These are phyloP conservation scores for Penaeus indicus DNA, from an alignment of 1,140 invertebrate species.

Conservation along the genomic window DNA sequence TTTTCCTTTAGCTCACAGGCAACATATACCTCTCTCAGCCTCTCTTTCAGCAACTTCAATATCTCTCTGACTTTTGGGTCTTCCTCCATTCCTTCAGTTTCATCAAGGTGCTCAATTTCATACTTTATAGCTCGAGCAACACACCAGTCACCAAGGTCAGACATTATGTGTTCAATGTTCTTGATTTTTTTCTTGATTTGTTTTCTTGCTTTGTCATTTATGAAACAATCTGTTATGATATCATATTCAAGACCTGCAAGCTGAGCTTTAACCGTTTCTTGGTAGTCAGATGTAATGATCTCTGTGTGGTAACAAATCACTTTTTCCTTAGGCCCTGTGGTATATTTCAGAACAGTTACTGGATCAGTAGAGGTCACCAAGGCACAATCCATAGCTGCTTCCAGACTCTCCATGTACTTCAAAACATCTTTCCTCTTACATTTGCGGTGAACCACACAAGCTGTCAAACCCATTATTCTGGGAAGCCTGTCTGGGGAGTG, in stretches of 20 bases:
- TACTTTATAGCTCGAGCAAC: slow-evolving; percentile 66
- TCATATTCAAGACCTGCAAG: slow-evolving; percentile 37
- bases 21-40: slow-evolving; percentile 45
- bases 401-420: slow-evolving; percentile 77
- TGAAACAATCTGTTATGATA: background rate
- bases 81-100: slow-evolving; percentile 48
- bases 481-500: slow-evolving; percentile 73
- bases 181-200: slow-evolving; percentile 73
- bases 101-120: slow-evolving; percentile 65
- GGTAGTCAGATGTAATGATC: slow-evolving; percentile 25
- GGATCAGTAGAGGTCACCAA: slow-evolving; percentile 80
- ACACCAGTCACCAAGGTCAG: slow-evolving; percentile 76
- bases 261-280: slow-evolving; percentile 20
- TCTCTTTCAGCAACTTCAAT: slow-evolving; percentile 54
- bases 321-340: slow-evolving; percentile 72
- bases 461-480: slow-evolving; percentile 85
- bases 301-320: slow-evolving; percentile 74
- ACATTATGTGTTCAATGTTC: slow-evolving; percentile 74
- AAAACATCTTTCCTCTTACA: slow-evolving; percentile 75
- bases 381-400: slow-evolving; percentile 79
- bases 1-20: slow-evolving; percentile 17
- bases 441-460: slow-evolving; percentile 84
- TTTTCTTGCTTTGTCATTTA: slow-evolving; percentile 46
- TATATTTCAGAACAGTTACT: slow-evolving; percentile 71
- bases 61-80: slow-evolving; percentile 42